phyloP scores from a whole-genome alignment of 2,888 invertebrate species.

The Priocnemis perturbator region DNA sequence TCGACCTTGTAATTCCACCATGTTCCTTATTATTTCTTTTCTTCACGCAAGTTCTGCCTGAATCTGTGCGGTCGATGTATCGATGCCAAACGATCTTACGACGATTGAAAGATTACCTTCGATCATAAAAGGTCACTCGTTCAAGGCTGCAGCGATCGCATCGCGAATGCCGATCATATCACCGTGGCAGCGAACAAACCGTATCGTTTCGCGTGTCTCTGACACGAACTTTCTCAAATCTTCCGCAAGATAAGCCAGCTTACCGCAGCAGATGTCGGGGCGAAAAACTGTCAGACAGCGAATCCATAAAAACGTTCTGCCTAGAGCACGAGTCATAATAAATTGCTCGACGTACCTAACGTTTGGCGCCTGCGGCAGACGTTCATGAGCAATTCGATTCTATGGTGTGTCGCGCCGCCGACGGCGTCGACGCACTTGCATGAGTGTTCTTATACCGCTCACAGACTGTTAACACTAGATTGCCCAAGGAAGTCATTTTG shows the following conservation, averaged over 20 bases:
- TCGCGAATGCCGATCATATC: constrained; percentile 19
- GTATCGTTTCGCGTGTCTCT: constrained; percentile 2
- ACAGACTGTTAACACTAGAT: too few species aligned
- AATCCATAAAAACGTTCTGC: constrained; percentile 33
- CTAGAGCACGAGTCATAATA: constrained; percentile 29
- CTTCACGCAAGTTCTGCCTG: too few species aligned
- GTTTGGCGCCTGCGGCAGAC: constrained; percentile 27
- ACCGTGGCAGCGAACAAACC: constrained; percentile 28
- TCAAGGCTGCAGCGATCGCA: too few species aligned
- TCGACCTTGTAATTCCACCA: too few species aligned
- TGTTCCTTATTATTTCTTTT: too few species aligned
- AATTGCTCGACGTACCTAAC: constrained; percentile 23
- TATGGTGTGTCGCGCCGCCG: neutral
- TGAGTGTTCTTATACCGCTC: too few species aligned
- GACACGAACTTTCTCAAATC: constrained; percentile 23
- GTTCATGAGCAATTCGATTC: constrained; percentile 24
- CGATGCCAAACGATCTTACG: too few species aligned
- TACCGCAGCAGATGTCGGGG: constrained; percentile 33
- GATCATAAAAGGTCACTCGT: too few species aligned
- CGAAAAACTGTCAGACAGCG: constrained; percentile 18
- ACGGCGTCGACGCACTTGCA: too few species aligned
- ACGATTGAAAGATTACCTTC: too few species aligned
- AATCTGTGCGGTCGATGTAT: too few species aligned
- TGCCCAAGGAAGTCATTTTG: too few species aligned
- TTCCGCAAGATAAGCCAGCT: constrained; percentile 31